Evolutionary conservation across 2,888 invertebrate species (phyloP), one percentile per base, ranked within the genome.

Genomic region (Laothoe populi): DNA sequence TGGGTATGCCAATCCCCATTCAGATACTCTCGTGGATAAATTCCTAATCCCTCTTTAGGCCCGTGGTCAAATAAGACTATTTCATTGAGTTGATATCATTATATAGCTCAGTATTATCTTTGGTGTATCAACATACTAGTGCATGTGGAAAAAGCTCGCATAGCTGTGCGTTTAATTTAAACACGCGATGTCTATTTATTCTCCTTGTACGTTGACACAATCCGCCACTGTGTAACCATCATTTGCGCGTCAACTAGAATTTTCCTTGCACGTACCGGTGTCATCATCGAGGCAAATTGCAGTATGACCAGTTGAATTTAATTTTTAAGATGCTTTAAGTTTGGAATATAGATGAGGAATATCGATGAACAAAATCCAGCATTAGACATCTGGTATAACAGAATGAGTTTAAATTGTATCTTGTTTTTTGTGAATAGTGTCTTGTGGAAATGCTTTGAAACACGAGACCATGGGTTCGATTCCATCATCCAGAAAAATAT

Each of bases 141-240:
- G 11, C 31, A 53, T 8, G 26, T 16, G 38, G 0, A 38, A 38
- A 31, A 49, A 24, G 8, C 31, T n/a, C 19, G 4, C 46, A 23
- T 19, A 11, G 53, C 53, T 53, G 53, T 35, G 53, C 35, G 53
- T 35, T 53, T 21, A 23, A 23, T 24, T 58, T 13, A 42, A 42
- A 42, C 42, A 24, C 24, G 58, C 40, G 13, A 42, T 40, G 40
- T 24, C 44, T 19, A 45, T 44, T 44, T 44, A 44, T 44, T 44
- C 44, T 44, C 44, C 44, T 60, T 45, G 31, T 31, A 19, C 31
- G 61, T 59, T 57, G 59, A 38, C 38, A 46, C 53, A 53, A 35
- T 19, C 35, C 35, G 53, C 35, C 5, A 35, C 31, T 35, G 53
- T 53, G 53, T 19, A 35, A 35, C 31, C 35, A 53, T 35, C 35